Percentiles rank a stretch among this genome's conserved stretches.
These are phyloP conservation scores for Ailuropoda melanoleuca DNA, from an alignment of 2,113 vertebrate species.

Conservation along the genomic window DNA sequence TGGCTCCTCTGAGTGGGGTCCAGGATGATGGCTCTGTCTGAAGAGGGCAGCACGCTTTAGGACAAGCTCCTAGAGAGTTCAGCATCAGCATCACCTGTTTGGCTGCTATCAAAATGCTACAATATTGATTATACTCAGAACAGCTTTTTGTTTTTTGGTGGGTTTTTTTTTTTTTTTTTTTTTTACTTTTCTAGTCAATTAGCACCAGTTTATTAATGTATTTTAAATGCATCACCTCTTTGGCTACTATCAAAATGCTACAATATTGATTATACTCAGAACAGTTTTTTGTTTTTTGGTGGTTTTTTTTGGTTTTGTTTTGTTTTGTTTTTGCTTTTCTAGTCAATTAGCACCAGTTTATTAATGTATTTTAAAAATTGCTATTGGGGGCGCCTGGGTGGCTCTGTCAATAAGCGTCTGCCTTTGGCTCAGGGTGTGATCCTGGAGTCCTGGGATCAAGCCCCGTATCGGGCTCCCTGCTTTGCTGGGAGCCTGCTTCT, in stretches of 20 bases:
- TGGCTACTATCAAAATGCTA: too few species aligned
- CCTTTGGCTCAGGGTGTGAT: too few species aligned
- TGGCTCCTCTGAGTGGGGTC: not conserved
- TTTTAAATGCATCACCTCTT: too few species aligned
- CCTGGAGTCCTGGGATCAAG: too few species aligned
- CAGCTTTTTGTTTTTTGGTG: too few species aligned
- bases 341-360: not conserved
- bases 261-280: too few species aligned
- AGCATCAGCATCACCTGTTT: accelerated
- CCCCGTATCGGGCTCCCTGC: too few species aligned
- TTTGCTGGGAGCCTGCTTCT: too few species aligned
- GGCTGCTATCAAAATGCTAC: not conserved
- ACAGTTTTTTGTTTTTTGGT: too few species aligned
- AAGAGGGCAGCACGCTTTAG: conserved; percentile 35
- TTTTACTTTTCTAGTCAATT: not conserved
- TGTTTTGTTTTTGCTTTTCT: not conserved
- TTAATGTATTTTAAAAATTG: not conserved
- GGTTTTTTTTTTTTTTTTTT: too few species aligned
- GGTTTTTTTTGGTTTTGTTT: too few species aligned
- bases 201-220: not conserved
- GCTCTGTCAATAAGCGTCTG: too few species aligned
- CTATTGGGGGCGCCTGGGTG: not conserved
- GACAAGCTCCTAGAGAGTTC: not conserved
- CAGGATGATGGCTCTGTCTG: not conserved
- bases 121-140: not conserved